Evolutionary conservation across 2,113 vertebrate genomes (phyloP).

Genomic region (Brachionichthys hirsutus): DNA sequence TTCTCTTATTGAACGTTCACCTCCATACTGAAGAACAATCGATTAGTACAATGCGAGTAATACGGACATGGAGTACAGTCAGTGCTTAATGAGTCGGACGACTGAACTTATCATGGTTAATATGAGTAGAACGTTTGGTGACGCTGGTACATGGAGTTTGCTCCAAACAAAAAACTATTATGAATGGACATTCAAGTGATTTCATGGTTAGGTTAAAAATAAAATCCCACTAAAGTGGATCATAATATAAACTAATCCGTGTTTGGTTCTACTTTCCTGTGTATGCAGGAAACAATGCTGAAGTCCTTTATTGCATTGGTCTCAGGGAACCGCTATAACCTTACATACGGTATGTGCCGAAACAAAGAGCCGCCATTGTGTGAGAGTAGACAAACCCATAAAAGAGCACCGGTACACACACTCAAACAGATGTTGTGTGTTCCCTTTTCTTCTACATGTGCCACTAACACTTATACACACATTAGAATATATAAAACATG

Average conservation of each 20-base stretch:
- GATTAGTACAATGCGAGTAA: conserved; percentile 36
- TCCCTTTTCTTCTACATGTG: neutral
- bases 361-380: neutral
- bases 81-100: no score
- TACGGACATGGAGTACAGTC: conserved; percentile 6
- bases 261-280: no score
- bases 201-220: no score
- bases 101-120: no score
- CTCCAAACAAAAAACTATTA: no score
- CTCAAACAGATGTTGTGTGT: neutral
- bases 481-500: neutral
- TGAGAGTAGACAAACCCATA: conserved; percentile 2
- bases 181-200: no score
- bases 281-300: no score
- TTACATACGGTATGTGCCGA: neutral
- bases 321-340: neutral
- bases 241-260: no score
- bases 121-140: no score
- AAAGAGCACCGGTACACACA: conserved; percentile 22
- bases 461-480: neutral
- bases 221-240: no score
- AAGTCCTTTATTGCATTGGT: no score
- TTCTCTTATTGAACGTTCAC: conserved; percentile 47
- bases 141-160: no score
- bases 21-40: conserved; percentile 7